phyloP scores from a whole-genome alignment of 2,888 invertebrate species.

The Sussaba pulchella region DNA sequence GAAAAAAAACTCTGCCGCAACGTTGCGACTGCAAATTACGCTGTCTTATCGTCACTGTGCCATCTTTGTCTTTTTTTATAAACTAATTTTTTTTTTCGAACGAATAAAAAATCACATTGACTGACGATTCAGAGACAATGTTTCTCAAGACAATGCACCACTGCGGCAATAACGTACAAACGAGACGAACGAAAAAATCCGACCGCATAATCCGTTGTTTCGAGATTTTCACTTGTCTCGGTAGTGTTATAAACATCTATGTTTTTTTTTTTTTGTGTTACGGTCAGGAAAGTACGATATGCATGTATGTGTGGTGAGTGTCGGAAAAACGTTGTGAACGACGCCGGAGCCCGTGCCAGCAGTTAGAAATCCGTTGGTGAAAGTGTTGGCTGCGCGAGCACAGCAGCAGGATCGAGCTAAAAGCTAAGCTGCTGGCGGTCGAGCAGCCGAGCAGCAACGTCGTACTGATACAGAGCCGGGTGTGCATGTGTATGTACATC shows the following conservation, averaged over 20 bases:
- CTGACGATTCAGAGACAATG: too few species aligned
- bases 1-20: background rate
- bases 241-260: background rate
- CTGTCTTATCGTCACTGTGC: conserved; percentile 46
- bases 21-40: conserved; percentile 33
- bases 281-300: conserved; percentile 5
- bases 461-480: conserved; percentile 11
- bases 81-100: too few species aligned
- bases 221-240: background rate
- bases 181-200: too few species aligned
- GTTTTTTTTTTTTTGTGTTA: too few species aligned
- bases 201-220: background rate
- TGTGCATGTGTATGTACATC: background rate
- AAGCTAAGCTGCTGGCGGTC: conserved; percentile 33
- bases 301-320: conserved; percentile 13
- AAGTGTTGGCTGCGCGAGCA: conserved; percentile 75
- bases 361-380: conserved; percentile 80
- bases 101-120: conserved; percentile 22
- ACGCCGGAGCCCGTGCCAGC: conserved; percentile 69
- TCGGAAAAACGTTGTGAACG: conserved; percentile 69
- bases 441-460: conserved; percentile 48
- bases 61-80: conserved; percentile 17
- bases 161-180: too few species aligned
- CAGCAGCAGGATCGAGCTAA: conserved; percentile 52
- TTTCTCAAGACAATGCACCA: background rate